Conservation (phyloP, 2,888 invertebrate genomes). For the Pyrocoelia pectoralis region DNA sequence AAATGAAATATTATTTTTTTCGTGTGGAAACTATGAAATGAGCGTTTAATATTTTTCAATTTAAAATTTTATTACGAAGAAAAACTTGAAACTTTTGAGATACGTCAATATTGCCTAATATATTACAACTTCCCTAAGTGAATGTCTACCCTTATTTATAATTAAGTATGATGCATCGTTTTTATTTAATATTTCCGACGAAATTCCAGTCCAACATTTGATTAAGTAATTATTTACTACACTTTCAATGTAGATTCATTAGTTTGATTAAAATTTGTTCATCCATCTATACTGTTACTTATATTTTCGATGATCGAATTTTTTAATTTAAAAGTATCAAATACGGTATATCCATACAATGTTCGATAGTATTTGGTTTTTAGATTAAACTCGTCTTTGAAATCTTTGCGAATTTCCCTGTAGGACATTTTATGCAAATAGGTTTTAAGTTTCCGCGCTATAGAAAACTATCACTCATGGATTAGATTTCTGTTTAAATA, state of each 20-base stretch:
- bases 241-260: not conserved
- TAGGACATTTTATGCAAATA: not conserved
- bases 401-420: not conserved
- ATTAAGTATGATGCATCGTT: not conserved
- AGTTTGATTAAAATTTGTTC: not conserved
- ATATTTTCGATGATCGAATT: too few species aligned
- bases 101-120: not conserved
- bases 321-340: too few species aligned
- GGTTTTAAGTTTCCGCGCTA: not conserved
- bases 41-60: constrained; percentile 1
- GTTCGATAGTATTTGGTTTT: not conserved
- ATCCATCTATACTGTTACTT: not conserved
- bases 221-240: not conserved
- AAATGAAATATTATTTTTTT: not conserved
- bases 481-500: not conserved
- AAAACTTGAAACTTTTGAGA: constrained; percentile 1
- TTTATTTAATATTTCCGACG: not conserved
- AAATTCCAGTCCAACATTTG: not conserved
- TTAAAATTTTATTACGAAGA: not conserved
- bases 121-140: not conserved
- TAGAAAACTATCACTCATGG: not conserved
- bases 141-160: not conserved
- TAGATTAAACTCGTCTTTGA: constrained; percentile 1
- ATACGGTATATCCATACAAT: too few species aligned
- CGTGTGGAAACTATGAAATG: not conserved